A percentile compares a stretch with the other conserved stretches of the same genome.
phyloP scores from a whole-genome alignment of 2,797 vertebrate species.

The Diplodus puntazzo region DNA sequence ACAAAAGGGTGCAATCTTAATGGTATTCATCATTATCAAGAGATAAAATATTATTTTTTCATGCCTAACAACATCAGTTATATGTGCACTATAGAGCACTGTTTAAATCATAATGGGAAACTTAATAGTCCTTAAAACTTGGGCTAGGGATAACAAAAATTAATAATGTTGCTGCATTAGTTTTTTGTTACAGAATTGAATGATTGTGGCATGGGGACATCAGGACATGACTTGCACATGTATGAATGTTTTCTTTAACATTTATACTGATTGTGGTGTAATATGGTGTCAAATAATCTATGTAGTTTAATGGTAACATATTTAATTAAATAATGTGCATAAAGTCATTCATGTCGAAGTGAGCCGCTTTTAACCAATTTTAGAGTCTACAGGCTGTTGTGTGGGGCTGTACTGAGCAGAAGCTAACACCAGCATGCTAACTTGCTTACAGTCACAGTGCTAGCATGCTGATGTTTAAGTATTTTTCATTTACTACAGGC shows the following conservation, averaged over 20 bases:
- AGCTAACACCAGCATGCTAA: neutral
- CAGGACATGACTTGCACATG: neutral
- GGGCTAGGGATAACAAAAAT: no score
- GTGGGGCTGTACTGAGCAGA: neutral
- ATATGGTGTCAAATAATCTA: neutral
- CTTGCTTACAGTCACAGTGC: neutral
- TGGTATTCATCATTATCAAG: neutral
- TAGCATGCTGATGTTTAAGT: constrained; percentile 34
- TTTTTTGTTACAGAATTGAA: no score
- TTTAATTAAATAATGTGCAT: neutral
- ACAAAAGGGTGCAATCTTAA: neutral
- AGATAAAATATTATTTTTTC: neutral
- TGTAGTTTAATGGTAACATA: neutral
- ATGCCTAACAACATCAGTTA: neutral
- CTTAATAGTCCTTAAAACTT: no score
- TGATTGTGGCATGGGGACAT: no score
- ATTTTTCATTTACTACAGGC: constrained; percentile 38
- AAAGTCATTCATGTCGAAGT: neutral
- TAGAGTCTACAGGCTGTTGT: no score
- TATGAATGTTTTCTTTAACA: neutral
- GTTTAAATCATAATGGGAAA: no score
- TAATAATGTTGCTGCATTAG: no score
- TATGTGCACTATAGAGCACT: no score
- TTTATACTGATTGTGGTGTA: neutral
- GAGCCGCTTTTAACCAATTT: neutral